Evolutionary conservation across 1,140 invertebrate genomes (phyloP).

Genomic region (Drosophila truncata): DNA sequence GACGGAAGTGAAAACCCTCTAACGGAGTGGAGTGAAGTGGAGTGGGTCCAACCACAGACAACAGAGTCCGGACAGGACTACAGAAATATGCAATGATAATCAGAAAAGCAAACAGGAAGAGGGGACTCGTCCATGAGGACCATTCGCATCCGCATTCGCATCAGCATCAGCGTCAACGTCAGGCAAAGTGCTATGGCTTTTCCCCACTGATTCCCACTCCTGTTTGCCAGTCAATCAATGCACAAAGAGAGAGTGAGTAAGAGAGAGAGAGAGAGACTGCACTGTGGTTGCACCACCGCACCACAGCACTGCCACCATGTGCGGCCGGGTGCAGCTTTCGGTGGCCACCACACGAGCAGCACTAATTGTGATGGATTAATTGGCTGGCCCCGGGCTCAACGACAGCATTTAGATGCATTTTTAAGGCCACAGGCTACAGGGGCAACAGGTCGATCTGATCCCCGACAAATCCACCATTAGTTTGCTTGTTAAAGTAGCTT

Average conservation of each 20-base stretch:
- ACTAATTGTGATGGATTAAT: conserved; percentile 53
- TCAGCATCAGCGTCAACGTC: not conserved
- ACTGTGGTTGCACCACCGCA: conserved; percentile 24
- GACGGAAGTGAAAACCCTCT: conserved; percentile 20
- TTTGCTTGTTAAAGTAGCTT: not conserved
- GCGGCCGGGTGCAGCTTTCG: not conserved
- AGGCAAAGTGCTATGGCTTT: conserved; percentile 23
- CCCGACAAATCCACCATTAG: not conserved
- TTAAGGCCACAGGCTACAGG: conserved; percentile 8
- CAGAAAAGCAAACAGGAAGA: conserved; percentile 62
- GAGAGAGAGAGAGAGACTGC: not conserved
- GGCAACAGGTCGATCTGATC: conserved; percentile 10
- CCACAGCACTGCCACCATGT: conserved; percentile 1
- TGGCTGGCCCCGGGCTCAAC: conserved; percentile 17
- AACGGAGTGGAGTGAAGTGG: not conserved
- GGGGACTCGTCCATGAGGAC: conserved; percentile 25
- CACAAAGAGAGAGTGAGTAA: not conserved
- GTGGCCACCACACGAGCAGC: conserved; percentile 3
- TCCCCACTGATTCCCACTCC: not conserved
- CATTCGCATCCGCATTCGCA: conserved; percentile 19
- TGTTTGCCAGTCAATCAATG: conserved; percentile 63
- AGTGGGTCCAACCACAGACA: conserved; percentile 12
- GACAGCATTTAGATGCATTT: conserved; percentile 26
- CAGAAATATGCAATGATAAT: conserved; percentile 70
- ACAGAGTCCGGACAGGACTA: conserved; percentile 16